A percentile compares a stretch with the other conserved stretches of the same genome.
These are phyloP conservation scores for Celastrina argiolus DNA, from an alignment of 2,888 invertebrate genomes.

Conservation along the genomic window DNA sequence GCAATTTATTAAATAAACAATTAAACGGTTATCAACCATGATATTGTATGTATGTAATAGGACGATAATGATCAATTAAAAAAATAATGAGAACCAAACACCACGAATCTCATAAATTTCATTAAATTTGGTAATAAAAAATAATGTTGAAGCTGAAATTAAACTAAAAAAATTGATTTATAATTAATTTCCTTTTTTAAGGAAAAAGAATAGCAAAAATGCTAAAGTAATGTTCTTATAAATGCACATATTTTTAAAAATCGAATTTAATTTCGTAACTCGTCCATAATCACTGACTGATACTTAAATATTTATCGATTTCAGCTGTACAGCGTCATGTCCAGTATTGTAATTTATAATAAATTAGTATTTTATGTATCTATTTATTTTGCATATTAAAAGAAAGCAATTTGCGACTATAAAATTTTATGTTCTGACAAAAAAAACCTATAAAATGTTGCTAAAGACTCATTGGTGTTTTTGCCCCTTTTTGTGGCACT, in stretches of 20 bases:
- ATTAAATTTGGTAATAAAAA: no score
- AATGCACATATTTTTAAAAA: background rate
- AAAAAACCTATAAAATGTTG: background rate
- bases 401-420: background rate
- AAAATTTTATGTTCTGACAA: background rate
- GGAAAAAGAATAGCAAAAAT: no score
- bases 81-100: no score
- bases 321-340: background rate
- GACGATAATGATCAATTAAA: no score
- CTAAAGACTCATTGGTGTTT: background rate
- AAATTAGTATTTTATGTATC: background rate
- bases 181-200: no score
- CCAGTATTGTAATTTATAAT: background rate
- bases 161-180: no score
- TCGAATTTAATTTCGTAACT: background rate
- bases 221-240: background rate
- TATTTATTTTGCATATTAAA: constrained; percentile 4
- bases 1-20: no score
- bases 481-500: background rate
- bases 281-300: background rate
- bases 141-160: no score
- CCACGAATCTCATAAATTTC: no score
- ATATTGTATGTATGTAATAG: no score
- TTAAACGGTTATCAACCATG: no score
- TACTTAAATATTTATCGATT: background rate